Evolutionary conservation across 2,797 vertebrate genomes (phyloP).

Genomic region (Setipinna tenuifilis): DNA sequence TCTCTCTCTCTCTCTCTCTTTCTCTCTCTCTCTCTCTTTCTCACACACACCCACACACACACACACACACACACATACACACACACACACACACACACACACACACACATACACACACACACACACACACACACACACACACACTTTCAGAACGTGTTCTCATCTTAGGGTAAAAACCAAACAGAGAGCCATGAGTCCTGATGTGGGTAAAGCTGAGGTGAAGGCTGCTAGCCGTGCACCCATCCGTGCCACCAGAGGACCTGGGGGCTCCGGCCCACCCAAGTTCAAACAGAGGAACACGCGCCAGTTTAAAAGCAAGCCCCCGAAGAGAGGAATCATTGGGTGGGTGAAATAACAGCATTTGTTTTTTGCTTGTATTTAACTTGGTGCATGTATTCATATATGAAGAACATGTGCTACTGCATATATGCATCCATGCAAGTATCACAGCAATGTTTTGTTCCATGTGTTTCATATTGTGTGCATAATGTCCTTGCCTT

Average conservation of each 20-base stretch:
- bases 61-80: not conserved
- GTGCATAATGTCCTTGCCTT: not conserved
- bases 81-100: not conserved
- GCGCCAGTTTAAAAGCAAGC: slow-evolving; percentile 90
- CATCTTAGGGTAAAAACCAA: not conserved
- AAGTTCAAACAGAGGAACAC: slow-evolving; percentile 88
- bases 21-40: no score
- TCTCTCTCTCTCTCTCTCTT: slow-evolving; percentile 1
- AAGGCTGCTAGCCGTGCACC: not conserved
- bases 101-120: slow-evolving; percentile 7
- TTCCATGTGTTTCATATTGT: not conserved
- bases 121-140: slow-evolving; percentile 26
- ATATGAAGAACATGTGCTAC: not conserved
- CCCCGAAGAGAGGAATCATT: slow-evolving; percentile 86
- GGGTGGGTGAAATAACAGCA: slow-evolving; percentile 76
- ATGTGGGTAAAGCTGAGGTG: slow-evolving; percentile 8
- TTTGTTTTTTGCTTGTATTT: not conserved
- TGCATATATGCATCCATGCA: not conserved
- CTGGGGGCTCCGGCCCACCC: slow-evolving; percentile 78
- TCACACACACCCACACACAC: slow-evolving; percentile 16
- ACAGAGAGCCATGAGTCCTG: not conserved
- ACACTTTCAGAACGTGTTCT: not conserved
- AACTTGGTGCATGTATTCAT: no score
- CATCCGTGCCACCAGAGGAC: slow-evolving; percentile 56
- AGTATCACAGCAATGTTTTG: not conserved